phyloP scores from a whole-genome alignment of 2,113 vertebrate genomes.

The Poeciliopsis occidentalis region DNA sequence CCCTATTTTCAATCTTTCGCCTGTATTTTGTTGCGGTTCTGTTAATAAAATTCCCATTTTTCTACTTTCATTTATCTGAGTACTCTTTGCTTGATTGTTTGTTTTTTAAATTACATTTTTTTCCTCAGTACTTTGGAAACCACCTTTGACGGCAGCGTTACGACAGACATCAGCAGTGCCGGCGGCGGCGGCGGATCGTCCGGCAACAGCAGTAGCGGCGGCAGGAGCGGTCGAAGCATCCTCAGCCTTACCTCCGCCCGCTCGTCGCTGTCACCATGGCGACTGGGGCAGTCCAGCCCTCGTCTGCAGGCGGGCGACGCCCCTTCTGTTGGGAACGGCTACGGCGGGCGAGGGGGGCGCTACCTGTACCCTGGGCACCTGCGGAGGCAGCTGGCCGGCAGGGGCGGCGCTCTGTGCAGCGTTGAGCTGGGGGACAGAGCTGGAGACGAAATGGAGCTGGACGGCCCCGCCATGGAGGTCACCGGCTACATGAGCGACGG shows the following conservation, averaged over 20 bases:
- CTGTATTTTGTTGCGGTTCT: not conserved
- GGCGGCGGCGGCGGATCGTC: not conserved
- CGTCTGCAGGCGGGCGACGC: constrained; percentile 96
- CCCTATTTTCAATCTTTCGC: too few species aligned
- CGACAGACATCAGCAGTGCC: constrained; percentile 85
- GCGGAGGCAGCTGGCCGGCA: constrained; percentile 86
- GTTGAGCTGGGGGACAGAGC: constrained; percentile 84
- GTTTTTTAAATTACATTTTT: not conserved
- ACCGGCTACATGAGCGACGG: constrained; percentile 97
- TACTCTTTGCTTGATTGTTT: not conserved
- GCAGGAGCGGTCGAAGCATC: constrained; percentile 82
- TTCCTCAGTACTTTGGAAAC: constrained; percentile 91
- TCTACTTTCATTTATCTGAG: too few species aligned
- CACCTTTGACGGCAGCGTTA: constrained; percentile 90
- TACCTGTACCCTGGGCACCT: constrained; percentile 88
- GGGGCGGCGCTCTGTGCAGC: constrained; percentile 83
- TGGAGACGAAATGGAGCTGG: constrained; percentile 84
- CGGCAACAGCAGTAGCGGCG: constrained; percentile 32
- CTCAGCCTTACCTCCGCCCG: constrained; percentile 88
- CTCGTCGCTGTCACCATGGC: constrained; percentile 89
- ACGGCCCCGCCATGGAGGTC: constrained; percentile 86
- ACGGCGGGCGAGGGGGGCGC: constrained; percentile 83
- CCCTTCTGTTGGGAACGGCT: constrained; percentile 89
- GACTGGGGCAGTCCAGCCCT: constrained; percentile 93
- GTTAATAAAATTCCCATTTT: not conserved